Evolutionary conservation across 2,113 vertebrate species (phyloP).

Genomic region (Zootoca vivipara): DNA sequence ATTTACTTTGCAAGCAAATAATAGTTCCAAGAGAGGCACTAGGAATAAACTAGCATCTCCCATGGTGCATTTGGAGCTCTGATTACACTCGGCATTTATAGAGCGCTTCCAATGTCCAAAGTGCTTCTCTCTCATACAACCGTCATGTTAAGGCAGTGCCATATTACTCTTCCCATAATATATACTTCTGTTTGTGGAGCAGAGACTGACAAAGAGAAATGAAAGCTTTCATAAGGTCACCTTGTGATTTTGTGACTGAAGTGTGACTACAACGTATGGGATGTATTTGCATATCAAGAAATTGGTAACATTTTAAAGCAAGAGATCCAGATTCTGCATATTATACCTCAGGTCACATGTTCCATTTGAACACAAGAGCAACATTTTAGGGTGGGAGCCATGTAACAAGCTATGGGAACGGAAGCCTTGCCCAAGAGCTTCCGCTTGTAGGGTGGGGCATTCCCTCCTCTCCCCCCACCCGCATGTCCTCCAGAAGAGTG

Average conservation of each 20-base stretch:
- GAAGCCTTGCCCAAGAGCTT: too few relatives aligned
- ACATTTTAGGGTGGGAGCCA: not conserved
- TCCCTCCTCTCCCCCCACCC: too few relatives aligned
- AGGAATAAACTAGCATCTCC: not conserved
- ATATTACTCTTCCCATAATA: not conserved
- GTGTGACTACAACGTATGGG: not conserved
- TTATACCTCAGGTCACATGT: not conserved
- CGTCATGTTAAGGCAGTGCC: not conserved
- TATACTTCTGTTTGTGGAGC: not conserved
- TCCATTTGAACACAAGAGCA: not conserved
- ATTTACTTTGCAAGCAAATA: not conserved
- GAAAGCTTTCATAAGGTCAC: not conserved
- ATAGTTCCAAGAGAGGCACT: not conserved
- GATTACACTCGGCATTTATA: not conserved
- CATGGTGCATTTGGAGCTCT: not conserved
- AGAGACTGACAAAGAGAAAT: not conserved
- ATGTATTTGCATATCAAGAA: not conserved
- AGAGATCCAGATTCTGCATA: not conserved
- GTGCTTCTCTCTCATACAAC: not conserved
- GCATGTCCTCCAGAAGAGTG: too few relatives aligned
- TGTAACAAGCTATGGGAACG: too few relatives aligned
- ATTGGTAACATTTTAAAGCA: not conserved
- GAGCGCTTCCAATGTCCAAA: not conserved
- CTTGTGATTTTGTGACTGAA: not conserved
- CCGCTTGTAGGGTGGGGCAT: too few relatives aligned